Evolutionary conservation across 2,113 vertebrate species (phyloP).

Genomic region (Perca schrenkii): DNA sequence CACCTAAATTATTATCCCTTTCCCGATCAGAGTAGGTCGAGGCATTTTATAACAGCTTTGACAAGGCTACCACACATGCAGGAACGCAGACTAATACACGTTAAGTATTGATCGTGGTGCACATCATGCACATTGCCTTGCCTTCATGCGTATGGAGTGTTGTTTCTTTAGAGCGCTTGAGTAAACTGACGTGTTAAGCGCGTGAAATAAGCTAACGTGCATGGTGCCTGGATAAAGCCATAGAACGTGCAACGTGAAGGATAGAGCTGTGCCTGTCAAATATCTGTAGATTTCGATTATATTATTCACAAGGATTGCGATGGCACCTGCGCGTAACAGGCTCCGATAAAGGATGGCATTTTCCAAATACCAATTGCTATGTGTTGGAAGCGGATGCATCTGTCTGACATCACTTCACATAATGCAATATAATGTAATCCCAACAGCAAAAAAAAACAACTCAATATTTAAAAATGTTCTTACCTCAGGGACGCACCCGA

Average conservation of each 20-base stretch:
- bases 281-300: not conserved
- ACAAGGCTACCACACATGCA: not conserved
- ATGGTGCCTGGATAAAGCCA: constrained; percentile 14
- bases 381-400: not conserved
- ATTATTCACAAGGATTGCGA: not conserved
- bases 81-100: not conserved
- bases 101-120: constrained; percentile 19
- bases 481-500: constrained; percentile 68
- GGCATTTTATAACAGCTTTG: not conserved
- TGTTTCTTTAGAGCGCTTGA: constrained; percentile 8
- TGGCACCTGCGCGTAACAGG: constrained; percentile 46
- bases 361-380: not conserved
- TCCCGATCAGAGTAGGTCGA: not conserved
- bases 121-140: constrained; percentile 25
- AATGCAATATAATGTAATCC: not conserved
- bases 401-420: constrained; percentile 33
- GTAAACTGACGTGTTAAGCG: constrained; percentile 16
- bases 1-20: not conserved
- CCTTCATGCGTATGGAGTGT: not conserved
- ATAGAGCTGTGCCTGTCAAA: not conserved
- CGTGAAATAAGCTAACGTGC: constrained; percentile 5
- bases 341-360: not conserved
- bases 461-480: not conserved
- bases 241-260: not conserved
- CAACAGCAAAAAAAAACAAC: not conserved